Percentiles rank a stretch among this genome's conserved stretches.
These are phyloP conservation scores for human DNA, from an alignment of 2,113 vertebrate species.

Conservation along the genomic window GRCh38 chr7:53379001-53379500, in stretches of 20 bases:
- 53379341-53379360: accelerated
- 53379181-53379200: not conserved
- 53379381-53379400: accelerated
- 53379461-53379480: not conserved
- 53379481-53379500: not conserved
- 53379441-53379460: not conserved
- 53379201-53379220: not conserved
- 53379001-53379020: no score
- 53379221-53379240: not conserved
- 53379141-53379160: not conserved
- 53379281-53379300: not conserved
- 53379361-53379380: not conserved
- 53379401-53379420: not conserved
- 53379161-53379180: no score
- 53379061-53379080: not conserved
- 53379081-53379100: not conserved
- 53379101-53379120: no score
- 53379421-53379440: no score
- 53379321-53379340: accelerated
- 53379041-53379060: accelerated
- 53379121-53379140: accelerated
- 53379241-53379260: not conserved
- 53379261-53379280: not conserved
- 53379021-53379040: not conserved
- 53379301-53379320: no score